phyloP scores from a whole-genome alignment of 2,888 invertebrate genomes.

The Leptinotarsa peninsularis region DNA sequence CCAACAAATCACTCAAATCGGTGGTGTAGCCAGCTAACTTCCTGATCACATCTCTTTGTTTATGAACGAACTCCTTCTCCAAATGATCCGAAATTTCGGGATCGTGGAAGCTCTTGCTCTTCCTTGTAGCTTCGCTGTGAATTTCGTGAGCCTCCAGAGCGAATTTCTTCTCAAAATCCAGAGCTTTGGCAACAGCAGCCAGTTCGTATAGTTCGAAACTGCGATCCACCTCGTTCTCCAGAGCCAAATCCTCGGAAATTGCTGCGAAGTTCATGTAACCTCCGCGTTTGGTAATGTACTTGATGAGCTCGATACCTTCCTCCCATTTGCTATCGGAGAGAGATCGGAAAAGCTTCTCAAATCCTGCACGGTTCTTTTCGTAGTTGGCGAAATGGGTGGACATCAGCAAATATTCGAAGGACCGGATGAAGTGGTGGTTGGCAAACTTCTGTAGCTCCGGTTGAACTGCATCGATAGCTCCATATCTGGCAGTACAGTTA shows the following conservation, averaged over 20 bases:
- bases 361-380: conserved; percentile 80
- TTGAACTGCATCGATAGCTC: conserved; percentile 69
- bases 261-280: conserved; percentile 70
- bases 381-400: conserved; percentile 83
- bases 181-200: conserved; percentile 78
- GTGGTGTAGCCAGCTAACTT: conserved; percentile 79
- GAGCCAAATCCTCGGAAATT: conserved; percentile 55
- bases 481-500: conserved; percentile 76
- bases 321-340: conserved; percentile 82
- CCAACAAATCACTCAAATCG: conserved; percentile 77
- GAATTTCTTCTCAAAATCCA: conserved; percentile 81
- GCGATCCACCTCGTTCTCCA: conserved; percentile 59
- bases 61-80: conserved; percentile 80
- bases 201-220: conserved; percentile 75
- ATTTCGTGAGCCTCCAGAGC: conserved; percentile 76
- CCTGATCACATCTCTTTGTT: conserved; percentile 77
- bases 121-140: conserved; percentile 73
- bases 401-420: conserved; percentile 81
- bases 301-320: conserved; percentile 79
- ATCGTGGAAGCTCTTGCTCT: conserved; percentile 72
- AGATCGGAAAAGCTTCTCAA: conserved; percentile 79
- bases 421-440: conserved; percentile 77
- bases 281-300: conserved; percentile 82
- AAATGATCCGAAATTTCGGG: conserved; percentile 81
- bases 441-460: conserved; percentile 70